Evolutionary conservation across 2,888 invertebrate species (phyloP).

Genomic region (Fragum fragum): DNA sequence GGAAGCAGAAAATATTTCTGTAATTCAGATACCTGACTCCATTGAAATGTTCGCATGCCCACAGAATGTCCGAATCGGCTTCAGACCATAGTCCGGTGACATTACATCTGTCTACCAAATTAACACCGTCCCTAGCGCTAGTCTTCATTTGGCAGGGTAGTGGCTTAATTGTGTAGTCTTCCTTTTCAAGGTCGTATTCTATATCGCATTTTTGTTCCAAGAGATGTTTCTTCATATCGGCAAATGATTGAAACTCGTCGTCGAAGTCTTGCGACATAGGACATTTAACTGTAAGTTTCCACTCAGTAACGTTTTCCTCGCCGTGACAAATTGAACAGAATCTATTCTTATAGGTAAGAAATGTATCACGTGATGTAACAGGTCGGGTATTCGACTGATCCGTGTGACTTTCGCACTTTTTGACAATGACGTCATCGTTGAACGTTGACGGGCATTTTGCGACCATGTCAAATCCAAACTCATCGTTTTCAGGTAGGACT

Average conservation of each 20-base stretch:
- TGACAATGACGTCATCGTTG: neutral
- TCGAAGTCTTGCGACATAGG: neutral
- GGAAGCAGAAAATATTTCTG: slow-evolving; percentile 26
- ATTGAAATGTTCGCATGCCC: slow-evolving; percentile 51
- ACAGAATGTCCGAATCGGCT: slow-evolving; percentile 48
- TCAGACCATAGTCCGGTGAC: slow-evolving; percentile 48
- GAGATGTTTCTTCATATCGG: slow-evolving; percentile 1
- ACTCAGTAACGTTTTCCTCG: slow-evolving; percentile 23
- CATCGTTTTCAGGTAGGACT: neutral
- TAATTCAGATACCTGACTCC: slow-evolving; percentile 1
- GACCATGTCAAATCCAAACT: slow-evolving; percentile 7
- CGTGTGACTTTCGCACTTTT: neutral
- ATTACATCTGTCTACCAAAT: slow-evolving; percentile 40
- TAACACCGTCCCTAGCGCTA: too few relatives aligned
- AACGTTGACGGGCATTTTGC: slow-evolving; percentile 7
- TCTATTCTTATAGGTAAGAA: slow-evolving; percentile 33
- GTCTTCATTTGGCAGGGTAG: neutral
- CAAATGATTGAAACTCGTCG: slow-evolving; percentile 8
- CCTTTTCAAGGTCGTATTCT: slow-evolving; percentile 8
- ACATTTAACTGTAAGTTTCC: slow-evolving; percentile 24
- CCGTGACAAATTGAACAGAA: slow-evolving; percentile 34
- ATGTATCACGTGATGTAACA: slow-evolving; percentile 13
- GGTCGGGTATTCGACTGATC: slow-evolving; percentile 17
- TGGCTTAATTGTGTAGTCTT: neutral
- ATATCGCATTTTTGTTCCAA: neutral